Percentiles rank a stretch among this genome's conserved stretches.
Evolutionary conservation across 2,888 invertebrate species (phyloP).

Genomic region (Cerastis rubricosa): DNA sequence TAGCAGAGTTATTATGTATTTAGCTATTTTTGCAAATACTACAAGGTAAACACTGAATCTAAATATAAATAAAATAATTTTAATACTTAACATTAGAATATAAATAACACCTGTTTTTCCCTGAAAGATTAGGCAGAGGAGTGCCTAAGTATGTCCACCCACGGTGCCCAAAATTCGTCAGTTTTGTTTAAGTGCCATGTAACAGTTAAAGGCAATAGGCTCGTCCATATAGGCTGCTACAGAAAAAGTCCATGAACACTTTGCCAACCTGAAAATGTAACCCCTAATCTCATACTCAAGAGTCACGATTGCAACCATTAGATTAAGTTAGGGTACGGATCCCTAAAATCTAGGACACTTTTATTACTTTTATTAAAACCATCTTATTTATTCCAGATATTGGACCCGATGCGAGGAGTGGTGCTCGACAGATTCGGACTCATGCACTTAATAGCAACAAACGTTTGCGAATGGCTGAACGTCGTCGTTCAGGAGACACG

Average conservation of each 20-base stretch:
- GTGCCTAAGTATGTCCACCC: not conserved
- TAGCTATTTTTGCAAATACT: not conserved
- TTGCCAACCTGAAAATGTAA: not conserved
- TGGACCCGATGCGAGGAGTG: slow-evolving; percentile 87
- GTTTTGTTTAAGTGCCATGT: not conserved
- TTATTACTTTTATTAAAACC: not conserved
- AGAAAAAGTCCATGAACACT: not conserved
- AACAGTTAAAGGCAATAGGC: not conserved
- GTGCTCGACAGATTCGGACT: slow-evolving; percentile 94
- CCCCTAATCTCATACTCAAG: not conserved
- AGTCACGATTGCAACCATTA: not conserved
- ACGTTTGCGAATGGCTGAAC: slow-evolving; percentile 97
- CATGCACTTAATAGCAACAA: slow-evolving; percentile 98
- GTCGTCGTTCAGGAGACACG: slow-evolving; percentile 96
- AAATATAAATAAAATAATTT: not conserved
- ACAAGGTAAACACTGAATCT: not conserved
- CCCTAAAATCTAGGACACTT: not conserved
- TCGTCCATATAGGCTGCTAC: not conserved
- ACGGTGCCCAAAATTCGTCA: not conserved
- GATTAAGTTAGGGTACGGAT: not conserved
- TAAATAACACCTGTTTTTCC: not conserved
- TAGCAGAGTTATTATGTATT: not conserved
- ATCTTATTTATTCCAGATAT: slow-evolving; percentile 73
- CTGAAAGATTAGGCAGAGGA: not conserved
- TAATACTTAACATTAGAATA: not conserved